Conservation (phyloP, 2,888 invertebrate species). For the Clivina fossor region DNA sequence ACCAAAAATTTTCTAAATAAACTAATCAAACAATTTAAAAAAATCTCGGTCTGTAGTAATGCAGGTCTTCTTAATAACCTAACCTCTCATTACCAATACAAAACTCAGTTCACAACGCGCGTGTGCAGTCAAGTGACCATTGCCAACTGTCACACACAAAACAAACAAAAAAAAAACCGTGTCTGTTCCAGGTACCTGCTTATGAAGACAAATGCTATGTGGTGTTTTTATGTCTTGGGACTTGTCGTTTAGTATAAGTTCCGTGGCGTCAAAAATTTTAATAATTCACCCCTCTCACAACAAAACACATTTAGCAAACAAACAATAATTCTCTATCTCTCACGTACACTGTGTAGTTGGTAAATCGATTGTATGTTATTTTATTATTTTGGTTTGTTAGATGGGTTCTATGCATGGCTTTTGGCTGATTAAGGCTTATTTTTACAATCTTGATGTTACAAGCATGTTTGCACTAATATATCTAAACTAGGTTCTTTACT, state of each 20-base stretch:
- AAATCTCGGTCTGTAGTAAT: slow-evolving; percentile 29
- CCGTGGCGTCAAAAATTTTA: too few relatives aligned
- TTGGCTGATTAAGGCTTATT: too few relatives aligned
- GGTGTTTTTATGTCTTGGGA: slow-evolving; percentile 47
- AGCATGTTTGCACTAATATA: too few relatives aligned
- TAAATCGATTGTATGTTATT: too few relatives aligned
- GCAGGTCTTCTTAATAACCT: slow-evolving; percentile 30
- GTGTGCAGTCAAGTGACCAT: too few relatives aligned
- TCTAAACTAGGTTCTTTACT: too few relatives aligned
- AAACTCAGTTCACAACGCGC: too few relatives aligned
- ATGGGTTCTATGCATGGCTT: slow-evolving; percentile 25
- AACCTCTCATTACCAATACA: slow-evolving; percentile 29
- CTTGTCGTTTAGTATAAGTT: slow-evolving; percentile 45
- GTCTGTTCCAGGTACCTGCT: slow-evolving; percentile 51
- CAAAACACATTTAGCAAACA: slow-evolving; percentile 5
- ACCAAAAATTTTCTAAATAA: too few relatives aligned
- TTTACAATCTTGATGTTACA: too few relatives aligned
- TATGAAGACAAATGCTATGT: slow-evolving; percentile 49
- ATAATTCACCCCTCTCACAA: slow-evolving; percentile 22
- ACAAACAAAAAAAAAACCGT: too few relatives aligned
- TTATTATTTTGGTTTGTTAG: too few relatives aligned
- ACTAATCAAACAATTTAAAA: slow-evolving; percentile 7
- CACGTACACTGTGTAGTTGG: slow-evolving; percentile 29
- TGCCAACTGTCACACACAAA: too few relatives aligned
- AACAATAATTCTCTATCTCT: slow-evolving; percentile 20